Base-by-base conservation (phyloP, 2,113 vertebrate genomes). In the Phoenicopterus ruber region DNA sequence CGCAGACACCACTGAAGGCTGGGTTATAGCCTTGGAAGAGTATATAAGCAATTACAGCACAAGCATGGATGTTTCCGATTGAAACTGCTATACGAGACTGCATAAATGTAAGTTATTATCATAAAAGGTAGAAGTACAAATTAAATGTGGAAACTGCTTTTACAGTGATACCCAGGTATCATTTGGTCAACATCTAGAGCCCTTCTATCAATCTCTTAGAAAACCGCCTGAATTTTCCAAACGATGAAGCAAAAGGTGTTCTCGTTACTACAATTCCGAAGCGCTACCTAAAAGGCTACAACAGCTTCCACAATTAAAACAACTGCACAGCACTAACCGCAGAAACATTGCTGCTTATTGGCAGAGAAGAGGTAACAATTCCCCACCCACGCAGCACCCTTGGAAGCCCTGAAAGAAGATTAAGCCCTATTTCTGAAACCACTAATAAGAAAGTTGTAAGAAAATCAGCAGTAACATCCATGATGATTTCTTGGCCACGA, bases 401-500 rank as follows among this genome's bases (percentile, higher is more conserved):
- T 8, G 32, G 52, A n/a, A 87, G 29, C 47, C 26, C 52, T 26
- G n/a, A 12, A 38, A 58, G 29, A 81, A n/a, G 19, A 28, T 8
- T 0, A 66, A 71, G 29, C 54, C 8, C 32, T 29, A 6, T 29
- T 50, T 54, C 72, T 91, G 58, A 73, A 81, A 50, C 17, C n/a
- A 59, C 25, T 54, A 36, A 10, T 1, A 46, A 55, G 18, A 11
- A 76, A 21, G 13, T n/a, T 70, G 4, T 5, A 26, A 40, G 34
- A 26, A 77, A 77, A 31, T 1, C 32, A 47, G 44, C 57, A 82
- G 4, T 8, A 52, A 38, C 19, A 52, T 12, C 34, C 40, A 54
- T 10, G 36, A 26, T 26, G 31, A 34, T 8, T 46, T 38, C 25
- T 36, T 24, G 22, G 13, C 20, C 40, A 17, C 0, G 0, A 18